Evolutionary conservation across 64 coral and sea anemone species (phyloP).

Genomic region (Montipora efflorescens): DNA sequence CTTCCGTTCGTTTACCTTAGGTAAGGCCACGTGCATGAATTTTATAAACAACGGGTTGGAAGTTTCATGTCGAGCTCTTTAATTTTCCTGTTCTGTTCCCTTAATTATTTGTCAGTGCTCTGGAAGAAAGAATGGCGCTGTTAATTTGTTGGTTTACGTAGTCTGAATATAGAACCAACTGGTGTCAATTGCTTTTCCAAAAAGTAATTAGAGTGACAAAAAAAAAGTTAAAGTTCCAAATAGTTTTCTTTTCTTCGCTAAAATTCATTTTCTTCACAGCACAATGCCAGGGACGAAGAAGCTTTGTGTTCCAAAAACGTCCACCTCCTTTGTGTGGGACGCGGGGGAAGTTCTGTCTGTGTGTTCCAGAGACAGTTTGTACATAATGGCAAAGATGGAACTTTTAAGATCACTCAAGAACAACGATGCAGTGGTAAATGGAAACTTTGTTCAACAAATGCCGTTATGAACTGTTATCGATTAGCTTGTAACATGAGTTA

Average conservation of each 20-base stretch:
- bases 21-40: neutral
- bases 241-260: neutral
- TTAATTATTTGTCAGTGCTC: neutral
- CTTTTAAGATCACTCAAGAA: neutral
- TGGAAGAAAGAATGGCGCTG: neutral
- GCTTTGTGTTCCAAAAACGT: neutral
- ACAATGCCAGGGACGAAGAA: conserved; percentile 4
- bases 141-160: neutral
- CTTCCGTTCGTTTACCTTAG: neutral
- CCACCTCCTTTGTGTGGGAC: neutral
- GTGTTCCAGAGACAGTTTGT: neutral
- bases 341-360: neutral
- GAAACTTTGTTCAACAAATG: neutral
- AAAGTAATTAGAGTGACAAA: too few relatives aligned
- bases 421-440: neutral
- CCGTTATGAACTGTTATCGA: neutral
- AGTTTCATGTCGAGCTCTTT: neutral
- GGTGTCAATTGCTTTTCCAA: too few relatives aligned
- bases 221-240: neutral
- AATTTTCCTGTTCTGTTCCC: neutral
- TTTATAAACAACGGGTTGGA: neutral
- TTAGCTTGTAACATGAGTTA: neutral
- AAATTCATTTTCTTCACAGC: neutral
- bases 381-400: conserved; percentile 11
- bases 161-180: too few relatives aligned